Base-by-base conservation (phyloP, 2,113 vertebrate genomes). In the Pelmatolapia mariae region DNA sequence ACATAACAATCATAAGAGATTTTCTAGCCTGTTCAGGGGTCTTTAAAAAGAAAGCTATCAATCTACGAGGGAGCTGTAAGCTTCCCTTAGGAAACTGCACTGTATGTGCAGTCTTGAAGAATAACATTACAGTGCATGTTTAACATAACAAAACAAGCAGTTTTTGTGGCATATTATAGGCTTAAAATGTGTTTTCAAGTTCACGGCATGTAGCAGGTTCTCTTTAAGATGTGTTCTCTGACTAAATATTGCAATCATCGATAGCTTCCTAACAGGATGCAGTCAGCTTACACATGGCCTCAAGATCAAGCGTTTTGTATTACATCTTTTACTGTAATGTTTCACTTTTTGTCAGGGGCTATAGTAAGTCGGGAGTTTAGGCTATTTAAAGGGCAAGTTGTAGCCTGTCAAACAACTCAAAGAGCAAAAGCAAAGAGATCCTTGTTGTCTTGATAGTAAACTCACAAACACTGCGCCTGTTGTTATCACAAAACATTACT, bases 221-320 rank as follows among this genome's bases (percentile, higher is more conserved):
- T 19, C 11, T 89, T 45, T 73, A 31, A 68, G 85, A 82, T 33
- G 29, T 52, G 26, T 24, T 73, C 11, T 63, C 86, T 68, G 18
- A 53, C 73, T 78, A 31, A 81, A 91, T 84, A 78, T 36, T 54
- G 81, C 29, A 81, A 81, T 90, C 89, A 78, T 83, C 13, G 16
- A 82, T 84, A 54, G 59, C 83, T 83, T 89, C 81, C 85, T 84
- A 43, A 88, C 90, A 94, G 93, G 91, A 92, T 89, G 90, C 63
- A 80, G 79, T 40, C 73, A 89, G 78, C 52, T 88, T 45, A 76
- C 81, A 86, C 66, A 22, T 88, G 80, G 24, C 63, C 15, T 59
- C n/a, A 12, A 84, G 85, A 88, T 89, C 43, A 81, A 84, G 87
- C 71, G 15, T 66, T 83, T 86, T 57, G 38, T 43, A 38, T 78